These are phyloP conservation scores for Calycopis cecrops DNA, from an alignment of 1,140 invertebrate genomes.

Conservation along the genomic window DNA sequence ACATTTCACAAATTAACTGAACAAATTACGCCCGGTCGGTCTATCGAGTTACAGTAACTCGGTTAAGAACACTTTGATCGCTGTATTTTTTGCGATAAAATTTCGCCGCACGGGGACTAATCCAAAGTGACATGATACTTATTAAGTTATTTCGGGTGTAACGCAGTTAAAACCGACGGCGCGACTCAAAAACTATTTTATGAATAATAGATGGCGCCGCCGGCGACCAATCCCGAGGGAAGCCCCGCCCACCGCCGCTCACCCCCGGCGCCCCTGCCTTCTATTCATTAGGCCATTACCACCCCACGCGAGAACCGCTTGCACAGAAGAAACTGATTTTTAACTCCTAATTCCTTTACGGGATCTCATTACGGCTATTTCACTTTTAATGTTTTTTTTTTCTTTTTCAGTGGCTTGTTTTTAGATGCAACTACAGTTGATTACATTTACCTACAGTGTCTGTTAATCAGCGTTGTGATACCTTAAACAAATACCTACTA, in stretches of 20 bases:
- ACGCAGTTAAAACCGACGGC: slow-evolving; percentile 62
- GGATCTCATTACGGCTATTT: slow-evolving; percentile 1
- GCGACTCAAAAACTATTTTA: slow-evolving; percentile 74
- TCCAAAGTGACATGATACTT: slow-evolving; percentile 73
- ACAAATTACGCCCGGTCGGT: slow-evolving; percentile 42
- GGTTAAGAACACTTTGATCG: slow-evolving; percentile 59
- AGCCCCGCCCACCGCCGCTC: slow-evolving; percentile 45
- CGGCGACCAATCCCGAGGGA: slow-evolving; percentile 70
- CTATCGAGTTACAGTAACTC: slow-evolving; percentile 50
- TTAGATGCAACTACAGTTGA: too few species aligned
- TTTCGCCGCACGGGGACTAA: slow-evolving; percentile 46
- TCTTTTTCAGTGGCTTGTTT: neutral
- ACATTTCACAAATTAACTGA: slow-evolving; percentile 64
- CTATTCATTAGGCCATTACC: slow-evolving; percentile 73
- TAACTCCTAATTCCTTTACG: slow-evolving; percentile 26
- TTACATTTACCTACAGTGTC: too few species aligned
- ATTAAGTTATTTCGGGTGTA: slow-evolving; percentile 61
- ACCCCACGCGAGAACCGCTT: slow-evolving; percentile 52
- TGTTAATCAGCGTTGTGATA: too few species aligned
- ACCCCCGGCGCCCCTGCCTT: slow-evolving; percentile 41
- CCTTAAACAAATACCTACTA: too few species aligned
- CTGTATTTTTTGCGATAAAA: slow-evolving; percentile 45
- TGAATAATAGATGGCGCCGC: slow-evolving; percentile 70
- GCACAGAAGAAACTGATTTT: slow-evolving; percentile 64
- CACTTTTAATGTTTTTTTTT: neutral